phyloP scores from a whole-genome alignment of 2,113 vertebrate genomes.

The Petaurus breviceps region DNA sequence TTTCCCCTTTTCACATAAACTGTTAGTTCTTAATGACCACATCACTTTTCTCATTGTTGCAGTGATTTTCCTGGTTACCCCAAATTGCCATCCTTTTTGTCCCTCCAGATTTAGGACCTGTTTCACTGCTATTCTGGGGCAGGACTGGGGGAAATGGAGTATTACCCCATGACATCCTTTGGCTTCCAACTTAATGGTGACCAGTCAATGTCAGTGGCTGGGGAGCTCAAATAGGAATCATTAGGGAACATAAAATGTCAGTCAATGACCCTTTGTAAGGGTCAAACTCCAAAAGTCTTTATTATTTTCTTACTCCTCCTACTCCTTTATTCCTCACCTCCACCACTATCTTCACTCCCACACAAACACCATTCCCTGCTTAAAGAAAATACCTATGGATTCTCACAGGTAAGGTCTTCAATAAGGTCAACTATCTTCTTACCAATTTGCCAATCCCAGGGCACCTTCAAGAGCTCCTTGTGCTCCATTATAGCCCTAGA shows the following conservation, averaged over 20 bases:
- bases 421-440: constrained; percentile 74
- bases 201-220: neutral
- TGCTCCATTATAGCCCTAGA: constrained; percentile 97
- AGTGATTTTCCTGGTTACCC: constrained; percentile 22
- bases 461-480: constrained; percentile 95
- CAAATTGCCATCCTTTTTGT: constrained; percentile 58
- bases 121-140: constrained; percentile 41
- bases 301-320: neutral
- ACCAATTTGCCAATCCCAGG: constrained; percentile 99
- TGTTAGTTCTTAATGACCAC: constrained; percentile 62
- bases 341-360: fast-evolving
- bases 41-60: constrained; percentile 40
- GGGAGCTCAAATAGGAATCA: constrained; percentile 58
- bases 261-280: constrained; percentile 7
- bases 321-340: neutral
- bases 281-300: neutral
- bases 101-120: neutral
- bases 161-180: constrained; percentile 66
- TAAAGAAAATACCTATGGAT: neutral
- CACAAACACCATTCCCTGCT: neutral
- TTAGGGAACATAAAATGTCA: constrained; percentile 47
- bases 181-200: constrained; percentile 55
- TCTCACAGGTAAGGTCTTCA: constrained; percentile 45
- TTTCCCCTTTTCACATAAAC: constrained; percentile 49
- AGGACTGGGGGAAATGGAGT: constrained; percentile 16